phyloP scores from a whole-genome alignment of 1,140 invertebrate species.

The Lamellibrachia luymesi region DNA sequence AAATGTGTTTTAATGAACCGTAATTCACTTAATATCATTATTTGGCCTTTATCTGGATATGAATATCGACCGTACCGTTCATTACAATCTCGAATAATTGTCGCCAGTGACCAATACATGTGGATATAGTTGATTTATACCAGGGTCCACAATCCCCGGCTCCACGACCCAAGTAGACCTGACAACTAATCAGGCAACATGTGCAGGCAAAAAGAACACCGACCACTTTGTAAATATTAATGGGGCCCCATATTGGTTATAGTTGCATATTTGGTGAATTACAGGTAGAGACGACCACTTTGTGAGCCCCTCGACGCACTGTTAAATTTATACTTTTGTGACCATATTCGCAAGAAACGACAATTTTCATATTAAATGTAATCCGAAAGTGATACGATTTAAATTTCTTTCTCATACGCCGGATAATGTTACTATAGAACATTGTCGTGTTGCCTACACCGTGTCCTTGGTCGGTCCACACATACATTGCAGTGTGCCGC shows the following conservation, averaged over 20 bases:
- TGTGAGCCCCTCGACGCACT: not conserved
- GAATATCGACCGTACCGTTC: not conserved
- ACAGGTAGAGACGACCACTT: not conserved
- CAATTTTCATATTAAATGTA: not conserved
- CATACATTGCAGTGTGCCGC: not conserved
- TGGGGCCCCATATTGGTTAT: not conserved
- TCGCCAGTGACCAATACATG: not conserved
- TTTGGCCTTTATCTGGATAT: not conserved
- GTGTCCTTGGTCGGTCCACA: no score
- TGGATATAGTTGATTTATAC: not conserved
- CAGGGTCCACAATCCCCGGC: not conserved
- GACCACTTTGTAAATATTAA: not conserved
- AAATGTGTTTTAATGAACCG: not conserved
- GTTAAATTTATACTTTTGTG: not conserved
- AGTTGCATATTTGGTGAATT: not conserved
- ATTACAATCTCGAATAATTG: not conserved
- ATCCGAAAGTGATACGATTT: not conserved
- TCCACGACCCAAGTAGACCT: not conserved
- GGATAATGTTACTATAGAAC: not conserved
- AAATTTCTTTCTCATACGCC: not conserved
- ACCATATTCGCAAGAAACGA: not conserved
- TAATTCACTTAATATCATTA: not conserved
- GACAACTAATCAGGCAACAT: not conserved
- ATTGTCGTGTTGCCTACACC: not conserved
- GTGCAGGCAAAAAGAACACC: not conserved